A percentile compares a stretch with the other conserved stretches of the same genome.
Conservation (phyloP, 2,797 vertebrate genomes). For the Cephalopachus bancanus region DNA sequence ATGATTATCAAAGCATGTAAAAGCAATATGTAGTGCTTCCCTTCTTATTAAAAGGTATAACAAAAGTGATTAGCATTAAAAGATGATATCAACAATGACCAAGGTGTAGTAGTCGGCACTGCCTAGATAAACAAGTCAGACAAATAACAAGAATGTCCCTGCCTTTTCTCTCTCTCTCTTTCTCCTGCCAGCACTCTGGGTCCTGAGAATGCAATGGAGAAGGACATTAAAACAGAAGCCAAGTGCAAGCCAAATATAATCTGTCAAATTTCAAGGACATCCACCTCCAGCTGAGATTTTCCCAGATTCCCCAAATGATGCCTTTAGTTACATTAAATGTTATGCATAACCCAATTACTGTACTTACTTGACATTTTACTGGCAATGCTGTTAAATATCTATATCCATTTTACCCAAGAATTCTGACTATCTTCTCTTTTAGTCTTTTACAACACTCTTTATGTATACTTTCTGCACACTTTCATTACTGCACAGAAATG, state of each 20-base stretch:
- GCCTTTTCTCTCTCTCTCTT: neutral
- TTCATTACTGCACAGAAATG: neutral
- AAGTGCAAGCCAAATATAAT: neutral
- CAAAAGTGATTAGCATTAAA: neutral
- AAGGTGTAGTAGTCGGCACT: neutral
- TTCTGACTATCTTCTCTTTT: neutral
- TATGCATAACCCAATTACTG: neutral
- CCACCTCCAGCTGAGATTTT: neutral
- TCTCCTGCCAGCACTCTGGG: too few relatives aligned
- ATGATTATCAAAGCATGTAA: neutral
- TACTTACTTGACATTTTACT: neutral
- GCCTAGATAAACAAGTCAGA: neutral
- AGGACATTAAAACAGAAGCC: neutral
- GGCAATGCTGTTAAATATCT: neutral
- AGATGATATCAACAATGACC: neutral
- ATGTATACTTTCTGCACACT: neutral
- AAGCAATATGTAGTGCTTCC: neutral
- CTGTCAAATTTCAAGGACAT: neutral
- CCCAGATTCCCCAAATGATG: neutral
- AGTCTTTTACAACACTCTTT: neutral
- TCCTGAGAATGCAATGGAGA: neutral
- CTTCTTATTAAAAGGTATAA: neutral
- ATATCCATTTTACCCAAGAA: slow-evolving; percentile 1
- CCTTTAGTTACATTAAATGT: neutral
- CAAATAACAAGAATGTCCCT: neutral